Conservation (phyloP, 1,140 invertebrate genomes). For the Spodoptera litura region DNA sequence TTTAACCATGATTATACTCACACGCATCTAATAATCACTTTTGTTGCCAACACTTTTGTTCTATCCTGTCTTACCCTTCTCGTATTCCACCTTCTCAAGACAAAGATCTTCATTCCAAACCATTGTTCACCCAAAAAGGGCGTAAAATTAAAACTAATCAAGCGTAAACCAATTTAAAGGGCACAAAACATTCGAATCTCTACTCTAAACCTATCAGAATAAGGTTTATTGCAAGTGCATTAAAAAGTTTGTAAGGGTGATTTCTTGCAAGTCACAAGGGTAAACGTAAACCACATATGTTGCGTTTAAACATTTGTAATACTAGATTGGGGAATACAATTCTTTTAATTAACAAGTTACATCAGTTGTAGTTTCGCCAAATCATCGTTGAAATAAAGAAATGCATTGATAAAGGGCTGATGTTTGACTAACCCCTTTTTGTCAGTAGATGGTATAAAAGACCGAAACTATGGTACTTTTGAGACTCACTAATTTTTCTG, state of each 20-base stretch:
- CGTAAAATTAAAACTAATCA: conserved; percentile 55
- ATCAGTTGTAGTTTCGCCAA: conserved; percentile 14
- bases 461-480: no score
- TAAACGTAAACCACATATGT: conserved; percentile 44
- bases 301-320: conserved; percentile 25
- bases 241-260: conserved; percentile 2
- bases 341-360: conserved; percentile 26
- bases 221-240: neutral
- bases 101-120: conserved; percentile 36
- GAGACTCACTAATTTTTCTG: neutral
- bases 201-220: neutral
- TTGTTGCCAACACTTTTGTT: neutral
- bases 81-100: conserved; percentile 12
- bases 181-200: conserved; percentile 20
- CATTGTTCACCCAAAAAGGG: conserved; percentile 58
- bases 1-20: neutral
- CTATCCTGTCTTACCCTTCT: conserved; percentile 25
- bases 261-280: conserved; percentile 37
- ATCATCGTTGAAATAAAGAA: conserved; percentile 18
- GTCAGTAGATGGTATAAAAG: no score
- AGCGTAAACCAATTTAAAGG: neutral
- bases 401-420: conserved; percentile 2
- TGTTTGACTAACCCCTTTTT: conserved; percentile 24
- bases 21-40: neutral
- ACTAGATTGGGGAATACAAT: conserved; percentile 37